These are phyloP conservation scores for Aromia moschata DNA, from an alignment of 2,888 invertebrate genomes.

Conservation along the genomic window DNA sequence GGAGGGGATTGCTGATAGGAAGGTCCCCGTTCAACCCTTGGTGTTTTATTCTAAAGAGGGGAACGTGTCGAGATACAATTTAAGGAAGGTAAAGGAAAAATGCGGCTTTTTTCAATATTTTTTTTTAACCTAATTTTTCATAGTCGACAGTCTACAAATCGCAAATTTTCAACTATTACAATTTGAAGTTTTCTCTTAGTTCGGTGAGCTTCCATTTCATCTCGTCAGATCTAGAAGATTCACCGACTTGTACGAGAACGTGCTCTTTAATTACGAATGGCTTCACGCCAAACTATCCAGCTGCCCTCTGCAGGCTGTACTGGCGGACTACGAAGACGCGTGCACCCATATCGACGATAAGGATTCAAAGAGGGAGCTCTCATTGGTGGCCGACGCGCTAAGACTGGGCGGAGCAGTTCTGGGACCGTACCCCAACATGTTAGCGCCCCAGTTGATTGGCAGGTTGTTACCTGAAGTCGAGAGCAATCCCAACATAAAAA, in stretches of 20 bases:
- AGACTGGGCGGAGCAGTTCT: conserved; percentile 94
- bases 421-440: conserved; percentile 92
- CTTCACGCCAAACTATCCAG: conserved; percentile 94
- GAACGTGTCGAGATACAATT: conserved; percentile 87
- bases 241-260: conserved; percentile 88
- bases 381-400: conserved; percentile 92
- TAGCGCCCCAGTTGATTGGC: conserved; percentile 93
- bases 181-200: conserved; percentile 65
- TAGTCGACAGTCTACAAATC: too few relatives aligned
- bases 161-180: too few relatives aligned
- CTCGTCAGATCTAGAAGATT: conserved; percentile 90
- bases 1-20: conserved; percentile 90
- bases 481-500: conserved; percentile 81
- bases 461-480: conserved; percentile 92
- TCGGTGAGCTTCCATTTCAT: conserved; percentile 95
- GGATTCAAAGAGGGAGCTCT: conserved; percentile 86
- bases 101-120: neutral
- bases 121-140: too few relatives aligned
- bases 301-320: conserved; percentile 92
- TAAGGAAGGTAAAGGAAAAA: conserved; percentile 92
- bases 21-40: conserved; percentile 93
- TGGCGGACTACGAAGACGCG: conserved; percentile 96
- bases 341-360: conserved; percentile 82
- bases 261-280: conserved; percentile 98
- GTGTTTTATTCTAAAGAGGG: conserved; percentile 93